Base-by-base conservation (phyloP, 1,140 invertebrate species). In the Popillia japonica region DNA sequence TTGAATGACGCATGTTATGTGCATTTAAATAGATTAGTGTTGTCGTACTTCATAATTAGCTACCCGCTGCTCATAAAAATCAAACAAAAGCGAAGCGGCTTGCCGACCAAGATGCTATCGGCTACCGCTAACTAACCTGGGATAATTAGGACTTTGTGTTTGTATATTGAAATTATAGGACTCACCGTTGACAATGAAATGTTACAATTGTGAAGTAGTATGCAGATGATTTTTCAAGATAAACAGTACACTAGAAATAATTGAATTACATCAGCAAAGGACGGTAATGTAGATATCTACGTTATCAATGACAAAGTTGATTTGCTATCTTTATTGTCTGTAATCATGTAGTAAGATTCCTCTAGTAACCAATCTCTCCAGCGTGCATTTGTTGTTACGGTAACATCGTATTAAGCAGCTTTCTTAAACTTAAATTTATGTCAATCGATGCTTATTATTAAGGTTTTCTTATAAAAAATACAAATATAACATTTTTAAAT, bases 61-160 rank as follows among this genome's bases (percentile, higher is more conserved):
- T 74, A 74, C 72, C 72, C 72, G 72, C 72, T 74, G 72, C 72
- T 74, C 17, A n/a, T 17, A 74, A 74, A 74, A 74, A 74, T 74
- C 72, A 74, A 74, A 74, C 72, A 74, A 74, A 73, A 41, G 41
- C 17, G 22, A 20, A 44, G 34, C 72, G 72, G 55, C 72, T 48
- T 64, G 59, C 27, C 44, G 42, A 44, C 34, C 14, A 10, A 74
- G 72, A 74, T 74, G 17, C 72, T 74, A 74, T 74, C 72, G 20
- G 34, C 41, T 40, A 34, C 41, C 72, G 72, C 72, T 74, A 74
- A 74, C 72, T 74, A 74, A 74, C 72, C 72, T 74, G 40, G 27
- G 14, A 74, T 74, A 74, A 74, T 74, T 74, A 74, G 72, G 17
- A 74, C 72, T 74, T 74, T 74, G 34, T 14, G 72, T 74, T 74